Conservation (phyloP, 2,888 invertebrate species). For the Agrotis puta region DNA sequence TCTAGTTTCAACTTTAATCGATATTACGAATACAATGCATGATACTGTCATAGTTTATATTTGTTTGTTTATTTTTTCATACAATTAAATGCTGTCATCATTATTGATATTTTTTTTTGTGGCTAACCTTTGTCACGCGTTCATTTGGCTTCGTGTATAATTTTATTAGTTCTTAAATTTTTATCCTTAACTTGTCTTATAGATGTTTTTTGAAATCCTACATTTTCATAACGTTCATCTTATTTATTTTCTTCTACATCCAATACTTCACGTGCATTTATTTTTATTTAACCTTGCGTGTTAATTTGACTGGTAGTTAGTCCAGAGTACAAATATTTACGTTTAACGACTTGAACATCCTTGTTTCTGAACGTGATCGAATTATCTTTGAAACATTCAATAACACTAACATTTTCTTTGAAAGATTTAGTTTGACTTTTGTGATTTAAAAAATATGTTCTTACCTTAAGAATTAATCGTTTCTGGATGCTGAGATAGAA, state of each 20-base stretch:
- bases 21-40: conserved; percentile 30
- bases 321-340: conserved; percentile 23
- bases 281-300: conserved; percentile 2
- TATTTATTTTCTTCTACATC: not conserved
- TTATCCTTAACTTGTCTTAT: not conserved
- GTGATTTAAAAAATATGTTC: not conserved
- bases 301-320: not conserved
- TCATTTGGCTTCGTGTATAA: conserved; percentile 9
- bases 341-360: conserved; percentile 1
- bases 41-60: not conserved
- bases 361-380: conserved; percentile 4
- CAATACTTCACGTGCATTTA: not conserved
- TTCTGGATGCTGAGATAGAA: not conserved
- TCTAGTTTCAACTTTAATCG: conserved; percentile 22
- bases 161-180: not conserved
- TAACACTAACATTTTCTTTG: conserved; percentile 5
- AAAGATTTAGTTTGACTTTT: conserved; percentile 2
- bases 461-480: not conserved
- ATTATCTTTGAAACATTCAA: conserved; percentile 18
- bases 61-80: conserved; percentile 27
- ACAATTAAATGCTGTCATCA: conserved; percentile 4
- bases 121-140: not conserved
- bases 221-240: not conserved
- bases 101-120: not conserved
- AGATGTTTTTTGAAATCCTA: not conserved